phyloP scores from a whole-genome alignment of 2,888 invertebrate species.

The Acleris sparsana region DNA sequence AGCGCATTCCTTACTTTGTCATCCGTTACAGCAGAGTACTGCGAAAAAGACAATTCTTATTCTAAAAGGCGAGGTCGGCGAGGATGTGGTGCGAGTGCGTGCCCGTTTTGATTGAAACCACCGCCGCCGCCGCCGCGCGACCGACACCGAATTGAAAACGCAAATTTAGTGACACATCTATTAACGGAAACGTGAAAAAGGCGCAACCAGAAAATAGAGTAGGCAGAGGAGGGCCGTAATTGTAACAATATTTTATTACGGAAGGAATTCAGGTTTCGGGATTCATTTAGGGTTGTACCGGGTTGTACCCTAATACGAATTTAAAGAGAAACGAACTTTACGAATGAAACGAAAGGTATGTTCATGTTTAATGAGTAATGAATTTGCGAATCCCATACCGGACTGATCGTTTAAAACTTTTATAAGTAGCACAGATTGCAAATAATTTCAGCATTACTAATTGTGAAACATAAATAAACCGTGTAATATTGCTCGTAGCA shows the following conservation, averaged over 20 bases:
- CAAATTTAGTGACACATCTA: conserved; percentile 81
- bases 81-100: conserved; percentile 81
- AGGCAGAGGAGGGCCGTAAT: conserved; percentile 49
- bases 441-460: conserved; percentile 45
- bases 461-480: conserved; percentile 46
- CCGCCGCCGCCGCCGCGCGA: conserved; percentile 51
- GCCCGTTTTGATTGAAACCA: conserved; percentile 80
- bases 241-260: conserved; percentile 47
- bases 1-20: conserved; percentile 60
- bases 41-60: conserved; percentile 83
- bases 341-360: conserved; percentile 22
- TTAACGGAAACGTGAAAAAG: conserved; percentile 72
- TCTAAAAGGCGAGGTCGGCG: conserved; percentile 78
- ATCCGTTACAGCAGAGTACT: conserved; percentile 63
- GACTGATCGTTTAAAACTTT: conserved; percentile 19
- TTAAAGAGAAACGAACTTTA: neutral
- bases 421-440: conserved; percentile 23
- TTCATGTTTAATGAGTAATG: conserved; percentile 30
- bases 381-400: neutral
- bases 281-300: conserved; percentile 28
- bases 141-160: conserved; percentile 77
- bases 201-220: conserved; percentile 67
- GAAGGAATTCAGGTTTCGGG: conserved; percentile 34
- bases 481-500: conserved; percentile 47
- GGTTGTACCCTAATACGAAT: too few species aligned